Evolutionary conservation across 2,113 vertebrate genomes (phyloP), one percentile per base, ranked within the genome.

Genomic region (Brachirus orientalis): DNA sequence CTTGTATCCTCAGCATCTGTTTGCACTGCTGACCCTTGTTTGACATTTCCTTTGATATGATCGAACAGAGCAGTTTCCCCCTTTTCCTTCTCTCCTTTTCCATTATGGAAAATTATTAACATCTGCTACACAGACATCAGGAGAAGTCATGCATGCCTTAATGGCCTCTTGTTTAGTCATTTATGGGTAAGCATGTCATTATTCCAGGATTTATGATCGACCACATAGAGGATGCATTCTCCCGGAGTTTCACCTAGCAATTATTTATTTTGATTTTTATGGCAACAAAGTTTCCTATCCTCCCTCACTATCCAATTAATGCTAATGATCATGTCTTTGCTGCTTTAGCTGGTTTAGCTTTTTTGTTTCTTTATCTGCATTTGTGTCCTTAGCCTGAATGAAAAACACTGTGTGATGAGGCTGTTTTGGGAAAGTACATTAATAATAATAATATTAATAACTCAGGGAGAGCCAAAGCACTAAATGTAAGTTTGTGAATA

Each of bases 161-260:
- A 90, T 91, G 90, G 89, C 82, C 88, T 84, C 89, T 92, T 90
- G 81, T 91, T 86, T 91, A 91, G 91, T 91, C 90, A 91, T 90
- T 91, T 92, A 90, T 91, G 89, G 89, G 86, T 87, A 92, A 89
- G 85, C 83, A 86, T 88, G 88, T 92, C 87, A 91, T 90, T 92
- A 91, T 85, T 84, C 56, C 77, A 69, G 80, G 88, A 91, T 90
- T 89, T 90, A 91, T 75, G 84, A 88, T 78, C 66, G 52, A 58
- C 68, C 62, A 76, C 72, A 84, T 75, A 69, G 69, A 86, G 77
- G 78, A 86, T 66, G 84, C 78, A 10, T 87, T 83, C 86, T 88
- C 88, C 75, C 68, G 6, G 63, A 89, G 86, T 90, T 89, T 82
- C 84, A 90, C 89, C 89, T 90, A 72, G 77, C 88, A 88, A 89